Conservation (phyloP, 1,140 invertebrate genomes). For the Drosophila pectinifera region DNA sequence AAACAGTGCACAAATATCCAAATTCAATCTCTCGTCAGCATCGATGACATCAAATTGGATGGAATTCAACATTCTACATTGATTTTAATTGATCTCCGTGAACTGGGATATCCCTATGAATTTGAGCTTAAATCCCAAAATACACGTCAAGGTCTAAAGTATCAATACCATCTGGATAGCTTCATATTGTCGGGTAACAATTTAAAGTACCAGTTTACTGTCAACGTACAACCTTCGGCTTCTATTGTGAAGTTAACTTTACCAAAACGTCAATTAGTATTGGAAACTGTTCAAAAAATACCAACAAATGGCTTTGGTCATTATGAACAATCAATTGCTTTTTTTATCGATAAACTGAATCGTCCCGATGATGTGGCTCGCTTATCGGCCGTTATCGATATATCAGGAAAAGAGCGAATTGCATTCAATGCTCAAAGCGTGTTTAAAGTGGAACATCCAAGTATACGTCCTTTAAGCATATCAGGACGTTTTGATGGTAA, state of each 20-base stretch:
- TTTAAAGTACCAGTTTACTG: constrained; percentile 89
- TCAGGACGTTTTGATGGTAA: constrained; percentile 85
- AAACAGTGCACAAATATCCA: constrained; percentile 91
- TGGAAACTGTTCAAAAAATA: constrained; percentile 86
- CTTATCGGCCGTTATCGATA: constrained; percentile 47
- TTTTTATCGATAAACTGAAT: constrained; percentile 90
- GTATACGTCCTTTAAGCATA: constrained; percentile 87
- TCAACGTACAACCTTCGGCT: constrained; percentile 87
- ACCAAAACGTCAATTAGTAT: constrained; percentile 88
- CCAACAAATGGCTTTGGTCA: constrained; percentile 75
- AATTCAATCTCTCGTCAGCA: constrained; percentile 86
- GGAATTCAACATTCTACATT: constrained; percentile 86
- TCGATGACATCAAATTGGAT: constrained; percentile 63
- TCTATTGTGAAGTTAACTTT: constrained; percentile 87
- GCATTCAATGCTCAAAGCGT: constrained; percentile 86
- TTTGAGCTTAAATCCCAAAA: constrained; percentile 89
- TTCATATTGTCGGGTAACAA: constrained; percentile 89
- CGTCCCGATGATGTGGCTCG: constrained; percentile 87
- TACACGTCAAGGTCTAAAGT: constrained; percentile 86
- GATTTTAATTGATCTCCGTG: constrained; percentile 88
- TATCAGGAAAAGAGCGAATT: constrained; percentile 84
- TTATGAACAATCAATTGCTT: constrained; percentile 85
- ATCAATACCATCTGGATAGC: constrained; percentile 89
- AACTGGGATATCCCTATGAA: constrained; percentile 89
- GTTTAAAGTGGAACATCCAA: constrained; percentile 88